These are phyloP conservation scores for Rhipidura dahli DNA, from an alignment of 2,113 vertebrate genomes.

Conservation along the genomic window DNA sequence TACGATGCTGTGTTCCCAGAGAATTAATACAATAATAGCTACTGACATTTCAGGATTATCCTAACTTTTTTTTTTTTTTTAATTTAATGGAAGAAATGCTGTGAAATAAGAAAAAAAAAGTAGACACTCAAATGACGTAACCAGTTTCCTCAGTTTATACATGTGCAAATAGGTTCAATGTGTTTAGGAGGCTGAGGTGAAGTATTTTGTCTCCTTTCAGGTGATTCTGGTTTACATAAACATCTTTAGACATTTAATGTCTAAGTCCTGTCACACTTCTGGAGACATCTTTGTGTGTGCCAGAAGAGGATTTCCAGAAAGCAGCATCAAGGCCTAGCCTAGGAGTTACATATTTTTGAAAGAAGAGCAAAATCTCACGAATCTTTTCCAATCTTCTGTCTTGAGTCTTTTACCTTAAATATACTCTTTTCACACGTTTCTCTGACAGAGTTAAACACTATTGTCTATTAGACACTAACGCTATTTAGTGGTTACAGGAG, in stretches of 20 bases:
- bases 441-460: background rate
- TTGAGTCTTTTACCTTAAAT: background rate
- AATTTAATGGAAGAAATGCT: background rate
- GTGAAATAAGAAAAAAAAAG: background rate
- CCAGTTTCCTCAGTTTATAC: background rate
- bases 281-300: background rate
- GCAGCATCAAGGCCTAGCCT: background rate
- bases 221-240: fast-evolving
- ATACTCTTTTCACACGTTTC: background rate
- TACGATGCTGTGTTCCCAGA: background rate
- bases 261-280: background rate
- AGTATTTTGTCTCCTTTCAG: background rate
- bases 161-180: background rate
- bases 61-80: background rate
- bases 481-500: background rate
- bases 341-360: background rate
- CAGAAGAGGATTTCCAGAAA: background rate
- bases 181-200: background rate
- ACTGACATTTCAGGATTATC: background rate
- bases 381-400: background rate
- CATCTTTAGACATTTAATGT: background rate
- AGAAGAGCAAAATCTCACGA: background rate
- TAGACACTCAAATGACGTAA: background rate
- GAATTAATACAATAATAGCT: background rate
- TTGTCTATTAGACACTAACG: background rate